phyloP scores from a whole-genome alignment of 2,888 invertebrate species.

The Sycophila texana region DNA sequence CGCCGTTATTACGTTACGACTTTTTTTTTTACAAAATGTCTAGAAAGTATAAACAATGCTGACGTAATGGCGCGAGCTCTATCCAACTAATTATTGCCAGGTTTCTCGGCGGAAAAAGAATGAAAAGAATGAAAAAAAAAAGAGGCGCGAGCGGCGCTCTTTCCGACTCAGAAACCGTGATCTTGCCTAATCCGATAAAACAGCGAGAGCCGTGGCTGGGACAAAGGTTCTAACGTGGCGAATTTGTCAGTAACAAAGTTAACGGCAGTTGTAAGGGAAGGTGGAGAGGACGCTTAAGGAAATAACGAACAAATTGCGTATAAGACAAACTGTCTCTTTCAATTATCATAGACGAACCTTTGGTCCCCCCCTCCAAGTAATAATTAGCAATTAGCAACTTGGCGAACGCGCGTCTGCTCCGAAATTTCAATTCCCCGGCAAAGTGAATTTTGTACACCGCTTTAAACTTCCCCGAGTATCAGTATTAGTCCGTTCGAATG shows the following conservation, averaged over 20 bases:
- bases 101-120: no score
- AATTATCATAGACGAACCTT: conserved; percentile 44
- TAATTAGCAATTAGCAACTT: conserved; percentile 53
- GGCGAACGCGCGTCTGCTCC: conserved; percentile 29
- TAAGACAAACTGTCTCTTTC: conserved; percentile 44
- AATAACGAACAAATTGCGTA: conserved; percentile 33
- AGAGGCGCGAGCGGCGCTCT: no score
- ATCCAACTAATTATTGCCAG: no score
- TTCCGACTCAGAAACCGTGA: no score
- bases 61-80: no score
- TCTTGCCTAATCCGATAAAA: no score
- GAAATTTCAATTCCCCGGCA: conserved; percentile 37
- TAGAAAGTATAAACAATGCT: no score
- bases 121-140: no score
- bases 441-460: conserved; percentile 49
- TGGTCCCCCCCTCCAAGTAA: conserved; percentile 34
- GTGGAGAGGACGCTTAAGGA: conserved; percentile 5
- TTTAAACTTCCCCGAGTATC: conserved; percentile 42
- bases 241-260: conserved; percentile 30
- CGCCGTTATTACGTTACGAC: no score
- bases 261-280: background rate
- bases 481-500: conserved; percentile 26
- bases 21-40: no score
- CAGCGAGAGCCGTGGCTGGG: background rate
- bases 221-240: background rate